Evolutionary conservation across 1,140 invertebrate genomes (phyloP).

Genomic region (Leptopilina clavipes): DNA sequence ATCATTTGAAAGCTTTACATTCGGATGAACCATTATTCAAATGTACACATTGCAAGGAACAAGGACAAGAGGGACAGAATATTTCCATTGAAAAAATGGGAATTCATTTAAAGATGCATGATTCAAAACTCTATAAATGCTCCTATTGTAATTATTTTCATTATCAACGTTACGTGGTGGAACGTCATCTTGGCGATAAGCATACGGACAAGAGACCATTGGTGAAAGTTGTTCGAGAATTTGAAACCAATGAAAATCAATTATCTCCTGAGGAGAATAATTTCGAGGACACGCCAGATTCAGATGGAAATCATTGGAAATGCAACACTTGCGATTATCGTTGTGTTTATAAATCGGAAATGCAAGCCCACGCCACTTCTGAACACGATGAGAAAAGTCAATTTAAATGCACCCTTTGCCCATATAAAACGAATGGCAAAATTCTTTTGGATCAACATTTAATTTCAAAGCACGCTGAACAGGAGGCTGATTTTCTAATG

Average conservation of each 20-base stretch:
- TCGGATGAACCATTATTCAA: constrained; percentile 77
- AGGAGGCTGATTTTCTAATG: constrained; percentile 58
- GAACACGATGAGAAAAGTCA: constrained; percentile 79
- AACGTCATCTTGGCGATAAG: constrained; percentile 80
- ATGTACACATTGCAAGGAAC: constrained; percentile 82
- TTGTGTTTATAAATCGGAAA: constrained; percentile 77
- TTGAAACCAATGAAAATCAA: constrained; percentile 68
- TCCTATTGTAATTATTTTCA: constrained; percentile 80
- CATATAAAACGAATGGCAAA: constrained; percentile 76
- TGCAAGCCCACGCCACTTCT: constrained; percentile 76
- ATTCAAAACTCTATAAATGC: constrained; percentile 82
- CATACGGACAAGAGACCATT: constrained; percentile 77
- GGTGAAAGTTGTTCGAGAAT: constrained; percentile 77
- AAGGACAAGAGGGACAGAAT: constrained; percentile 65
- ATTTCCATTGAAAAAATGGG: constrained; percentile 78
- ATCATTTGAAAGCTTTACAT: constrained; percentile 84
- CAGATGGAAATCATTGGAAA: constrained; percentile 79
- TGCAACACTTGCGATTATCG: constrained; percentile 81
- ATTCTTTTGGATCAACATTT: constrained; percentile 78
- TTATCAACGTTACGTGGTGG: constrained; percentile 78
- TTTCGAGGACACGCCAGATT: constrained; percentile 59
- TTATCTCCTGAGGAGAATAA: constrained; percentile 48
- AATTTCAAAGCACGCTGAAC: constrained; percentile 72
- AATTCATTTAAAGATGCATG: constrained; percentile 85
- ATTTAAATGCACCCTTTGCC: constrained; percentile 81